Base-by-base conservation (phyloP, 2,888 invertebrate genomes). In the Tipula helvola region DNA sequence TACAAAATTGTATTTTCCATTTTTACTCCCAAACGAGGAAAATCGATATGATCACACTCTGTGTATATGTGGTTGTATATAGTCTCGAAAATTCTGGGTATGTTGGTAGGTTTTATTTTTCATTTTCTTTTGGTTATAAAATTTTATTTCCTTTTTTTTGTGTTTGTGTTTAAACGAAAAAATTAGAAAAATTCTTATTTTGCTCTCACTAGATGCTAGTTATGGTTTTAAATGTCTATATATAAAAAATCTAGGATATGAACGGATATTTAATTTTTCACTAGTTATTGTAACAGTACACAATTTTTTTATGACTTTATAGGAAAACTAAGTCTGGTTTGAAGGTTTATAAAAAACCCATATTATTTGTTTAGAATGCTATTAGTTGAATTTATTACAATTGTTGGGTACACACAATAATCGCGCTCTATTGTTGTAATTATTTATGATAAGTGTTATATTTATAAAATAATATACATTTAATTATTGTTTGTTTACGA, bases 31-130 rank as follows among this genome's bases (percentile, higher is more conserved):
- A 84, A 84, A 39, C 36, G 16, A 39, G 41, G 39, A 84, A 84
- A 84, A 84, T 84, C 84, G 39, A 84, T 84, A 84, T 84, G 39
- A 84, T 84, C 84, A 16, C 84, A 12, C 57, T 57, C 12, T 84
- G n/a, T 84, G 39, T 41, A 16, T 84, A 39, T 39, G 84, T n/a
- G n/a, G n/a, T n/a, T 36, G 71, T 71, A 28, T 84, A 84, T 84
- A 84, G 84, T 84, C 84, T 84, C 84, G 84, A 84, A 84, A 84
- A 28, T 71, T 71, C 71, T 71, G 71, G 71, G 71, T 71, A 71
- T 71, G 52, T 16, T 57, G 5, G 52, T 57, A 57, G 52, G 16
- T 57, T 57, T 57, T 39, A 7, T 39, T 28, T 28, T 71, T 28
- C 71, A 71, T 71, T 71, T 71, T 28, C 28, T 28, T 71, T 71